These are phyloP conservation scores for Listrodromus nycthemerus DNA, from an alignment of 2,888 invertebrate species.

Conservation along the genomic window DNA sequence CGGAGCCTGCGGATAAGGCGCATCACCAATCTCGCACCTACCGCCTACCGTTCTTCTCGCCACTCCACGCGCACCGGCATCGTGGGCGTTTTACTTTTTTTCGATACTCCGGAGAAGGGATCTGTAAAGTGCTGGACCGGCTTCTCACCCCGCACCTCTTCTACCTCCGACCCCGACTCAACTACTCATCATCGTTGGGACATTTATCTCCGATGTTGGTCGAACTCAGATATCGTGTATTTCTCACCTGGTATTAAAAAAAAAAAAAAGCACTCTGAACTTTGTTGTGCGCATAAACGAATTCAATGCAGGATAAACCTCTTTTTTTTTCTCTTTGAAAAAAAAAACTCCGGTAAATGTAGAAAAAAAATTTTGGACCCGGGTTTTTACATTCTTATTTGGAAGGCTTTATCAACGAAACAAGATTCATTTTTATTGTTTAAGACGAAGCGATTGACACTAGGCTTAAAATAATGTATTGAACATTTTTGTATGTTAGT, in stretches of 20 bases:
- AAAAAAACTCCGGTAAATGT: background rate
- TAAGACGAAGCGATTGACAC: no score
- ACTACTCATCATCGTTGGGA: constrained; percentile 32
- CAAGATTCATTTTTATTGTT: background rate
- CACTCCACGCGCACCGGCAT: constrained; percentile 31
- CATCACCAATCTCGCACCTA: constrained; percentile 60
- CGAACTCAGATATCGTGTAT: constrained; percentile 24
- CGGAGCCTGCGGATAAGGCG: constrained; percentile 50
- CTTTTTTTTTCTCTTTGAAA: background rate
- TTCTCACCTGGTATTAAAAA: no score
- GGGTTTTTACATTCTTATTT: background rate
- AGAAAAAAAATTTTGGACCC: background rate
- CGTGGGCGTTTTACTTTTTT: constrained; percentile 59
- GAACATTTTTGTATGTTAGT: no score
- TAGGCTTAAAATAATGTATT: no score
- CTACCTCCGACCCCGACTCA: background rate
- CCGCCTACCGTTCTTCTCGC: constrained; percentile 48
- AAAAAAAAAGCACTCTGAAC: no score
- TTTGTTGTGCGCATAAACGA: no score
- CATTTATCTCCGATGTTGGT: constrained; percentile 40
- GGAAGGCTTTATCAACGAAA: background rate
- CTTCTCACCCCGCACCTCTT: background rate
- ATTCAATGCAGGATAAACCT: background rate
- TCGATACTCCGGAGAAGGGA: constrained; percentile 47
- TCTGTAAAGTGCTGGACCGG: constrained; percentile 34